Percentiles rank a stretch among this genome's conserved stretches.
These are phyloP conservation scores for Dolichoris vasculosae DNA, from an alignment of 1,140 invertebrate genomes.

Conservation along the genomic window DNA sequence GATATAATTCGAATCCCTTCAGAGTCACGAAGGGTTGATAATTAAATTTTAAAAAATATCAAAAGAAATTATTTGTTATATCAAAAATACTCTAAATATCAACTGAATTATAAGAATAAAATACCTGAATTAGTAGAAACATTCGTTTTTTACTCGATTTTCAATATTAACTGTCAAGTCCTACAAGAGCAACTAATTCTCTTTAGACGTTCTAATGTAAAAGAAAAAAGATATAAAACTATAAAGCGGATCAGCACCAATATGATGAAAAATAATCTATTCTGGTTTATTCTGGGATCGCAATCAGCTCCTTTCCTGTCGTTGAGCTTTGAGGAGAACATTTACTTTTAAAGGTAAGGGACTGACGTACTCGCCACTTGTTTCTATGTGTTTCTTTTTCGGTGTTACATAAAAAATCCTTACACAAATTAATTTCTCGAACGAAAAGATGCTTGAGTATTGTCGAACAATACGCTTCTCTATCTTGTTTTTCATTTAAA, in stretches of 20 bases:
- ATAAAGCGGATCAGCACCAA: slow-evolving; percentile 65
- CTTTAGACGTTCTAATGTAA: slow-evolving; percentile 47
- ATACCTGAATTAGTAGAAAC: slow-evolving; percentile 43
- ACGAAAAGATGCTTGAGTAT: slow-evolving; percentile 11
- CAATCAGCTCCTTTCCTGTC: slow-evolving; percentile 76
- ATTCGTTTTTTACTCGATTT: slow-evolving; percentile 16
- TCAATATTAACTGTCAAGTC: slow-evolving; percentile 21
- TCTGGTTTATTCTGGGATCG: slow-evolving; percentile 76
- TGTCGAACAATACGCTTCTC: slow-evolving; percentile 1
- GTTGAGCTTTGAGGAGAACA: slow-evolving; percentile 76
- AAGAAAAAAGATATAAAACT: slow-evolving; percentile 56
- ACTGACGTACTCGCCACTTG: slow-evolving; percentile 75
- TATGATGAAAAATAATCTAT: slow-evolving; percentile 75
- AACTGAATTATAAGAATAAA: not conserved
- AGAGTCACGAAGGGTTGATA: slow-evolving; percentile 34
- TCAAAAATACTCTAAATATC: not conserved
- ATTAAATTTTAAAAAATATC: not conserved
- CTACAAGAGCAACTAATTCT: slow-evolving; percentile 39
- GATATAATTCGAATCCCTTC: not conserved
- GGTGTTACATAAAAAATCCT: slow-evolving; percentile 72
- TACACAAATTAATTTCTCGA: slow-evolving; percentile 56
- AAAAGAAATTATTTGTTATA: not conserved
- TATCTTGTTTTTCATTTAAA: slow-evolving; percentile 20
- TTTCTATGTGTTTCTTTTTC: slow-evolving; percentile 72
- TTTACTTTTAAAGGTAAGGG: slow-evolving; percentile 78